These are phyloP conservation scores for Oenanthe melanoleuca DNA, from an alignment of 2,113 vertebrate species.

Conservation along the genomic window DNA sequence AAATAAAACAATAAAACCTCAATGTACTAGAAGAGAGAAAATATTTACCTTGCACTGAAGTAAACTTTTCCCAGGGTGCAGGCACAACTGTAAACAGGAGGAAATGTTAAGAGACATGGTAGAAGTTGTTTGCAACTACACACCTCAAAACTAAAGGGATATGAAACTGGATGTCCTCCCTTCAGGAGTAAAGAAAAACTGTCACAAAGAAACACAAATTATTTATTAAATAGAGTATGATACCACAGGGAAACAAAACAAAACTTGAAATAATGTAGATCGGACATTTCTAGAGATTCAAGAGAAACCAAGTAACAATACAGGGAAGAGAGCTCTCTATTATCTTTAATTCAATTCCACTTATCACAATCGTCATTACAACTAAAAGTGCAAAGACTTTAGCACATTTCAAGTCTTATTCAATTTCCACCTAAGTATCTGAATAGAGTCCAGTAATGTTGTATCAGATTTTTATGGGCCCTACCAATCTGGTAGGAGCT, in stretches of 20 bases:
- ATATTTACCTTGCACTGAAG: constrained; percentile 33
- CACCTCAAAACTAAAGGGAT: neutral
- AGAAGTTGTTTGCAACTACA: constrained; percentile 7
- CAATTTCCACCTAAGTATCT: neutral
- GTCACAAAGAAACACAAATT: constrained; percentile 46
- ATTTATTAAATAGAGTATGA: constrained; percentile 49
- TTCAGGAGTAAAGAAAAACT: constrained; percentile 24
- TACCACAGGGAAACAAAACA: constrained; percentile 32
- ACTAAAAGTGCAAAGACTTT: constrained; percentile 15
- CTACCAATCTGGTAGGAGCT: neutral
- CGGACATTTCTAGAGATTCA: neutral
- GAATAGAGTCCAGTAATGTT: neutral
- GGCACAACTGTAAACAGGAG: neutral
- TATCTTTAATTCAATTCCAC: constrained; percentile 3
- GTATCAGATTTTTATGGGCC: neutral
- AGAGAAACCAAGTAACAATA: neutral
- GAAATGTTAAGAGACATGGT: neutral
- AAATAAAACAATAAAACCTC: neutral
- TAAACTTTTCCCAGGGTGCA: neutral
- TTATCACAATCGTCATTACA: constrained; percentile 16
- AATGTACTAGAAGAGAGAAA: neutral
- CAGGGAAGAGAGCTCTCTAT: neutral
- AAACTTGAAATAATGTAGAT: constrained; percentile 27
- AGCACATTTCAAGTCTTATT: neutral
- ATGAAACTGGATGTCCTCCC: constrained; percentile 2